Evolutionary conservation across 2,888 invertebrate genomes (phyloP).

Genomic region (Drosophila nr. fundita): DNA sequence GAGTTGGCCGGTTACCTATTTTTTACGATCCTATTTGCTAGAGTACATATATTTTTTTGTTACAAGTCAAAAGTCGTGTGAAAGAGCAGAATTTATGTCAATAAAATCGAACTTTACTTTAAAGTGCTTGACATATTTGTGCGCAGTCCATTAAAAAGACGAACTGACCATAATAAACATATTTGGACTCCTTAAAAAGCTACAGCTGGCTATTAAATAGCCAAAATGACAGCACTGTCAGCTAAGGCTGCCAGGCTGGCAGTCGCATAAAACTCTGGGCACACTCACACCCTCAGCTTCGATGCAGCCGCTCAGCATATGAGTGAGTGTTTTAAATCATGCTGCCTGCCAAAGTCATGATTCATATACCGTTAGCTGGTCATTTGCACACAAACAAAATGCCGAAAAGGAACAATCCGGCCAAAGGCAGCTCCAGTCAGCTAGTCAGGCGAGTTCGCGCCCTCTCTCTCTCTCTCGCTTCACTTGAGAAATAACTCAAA

Average conservation of each 20-base stretch:
- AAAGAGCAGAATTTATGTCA: neutral
- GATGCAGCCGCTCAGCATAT: conserved; percentile 56
- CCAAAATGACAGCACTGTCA: conserved; percentile 3
- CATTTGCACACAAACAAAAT: conserved; percentile 81
- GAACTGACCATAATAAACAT: neutral
- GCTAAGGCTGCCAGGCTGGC: neutral
- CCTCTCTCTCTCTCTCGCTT: conserved; percentile 6
- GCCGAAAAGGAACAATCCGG: conserved; percentile 70
- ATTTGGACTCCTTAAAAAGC: neutral
- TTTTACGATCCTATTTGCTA: neutral
- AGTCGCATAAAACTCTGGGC: conserved; percentile 39
- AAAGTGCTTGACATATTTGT: neutral
- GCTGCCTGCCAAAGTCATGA: conserved; percentile 84
- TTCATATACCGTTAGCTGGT: conserved; percentile 84
- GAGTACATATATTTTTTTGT: neutral
- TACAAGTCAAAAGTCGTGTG: neutral
- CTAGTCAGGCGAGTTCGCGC: conserved; percentile 24
- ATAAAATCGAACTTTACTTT: neutral
- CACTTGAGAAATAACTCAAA: conserved; percentile 66
- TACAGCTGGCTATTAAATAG: conserved; percentile 1
- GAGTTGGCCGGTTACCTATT: neutral
- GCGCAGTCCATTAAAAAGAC: neutral
- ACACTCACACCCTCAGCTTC: conserved; percentile 36
- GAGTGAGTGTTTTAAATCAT: conserved; percentile 83
- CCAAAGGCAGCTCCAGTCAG: conserved; percentile 17